phyloP scores from a whole-genome alignment of 2,113 vertebrate genomes.

The Mustelus asterias region DNA sequence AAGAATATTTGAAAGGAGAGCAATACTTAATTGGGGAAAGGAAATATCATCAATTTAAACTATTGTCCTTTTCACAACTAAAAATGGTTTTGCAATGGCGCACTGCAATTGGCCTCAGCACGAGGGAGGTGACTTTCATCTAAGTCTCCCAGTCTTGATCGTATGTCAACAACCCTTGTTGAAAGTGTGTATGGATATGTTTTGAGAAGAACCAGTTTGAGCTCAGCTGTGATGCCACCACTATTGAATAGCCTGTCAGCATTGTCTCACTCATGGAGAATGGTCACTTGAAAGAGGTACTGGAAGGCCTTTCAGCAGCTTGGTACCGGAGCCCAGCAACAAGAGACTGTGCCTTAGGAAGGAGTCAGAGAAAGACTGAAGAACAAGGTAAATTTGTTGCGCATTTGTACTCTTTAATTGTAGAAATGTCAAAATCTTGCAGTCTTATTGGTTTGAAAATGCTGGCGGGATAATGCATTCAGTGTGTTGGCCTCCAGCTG shows the following conservation, averaged over 20 bases:
- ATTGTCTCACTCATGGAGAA: background rate
- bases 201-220: background rate
- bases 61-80: background rate
- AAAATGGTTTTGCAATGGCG: background rate
- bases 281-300: background rate
- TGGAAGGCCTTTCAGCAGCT: background rate
- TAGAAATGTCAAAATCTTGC: background rate
- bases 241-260: background rate
- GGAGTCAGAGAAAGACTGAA: background rate
- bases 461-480: background rate
- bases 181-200: background rate
- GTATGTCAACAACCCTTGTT: background rate
- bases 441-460: background rate
- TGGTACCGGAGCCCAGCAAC: background rate
- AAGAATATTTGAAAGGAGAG: background rate
- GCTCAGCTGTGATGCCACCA: background rate
- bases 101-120: background rate
- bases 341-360: background rate
- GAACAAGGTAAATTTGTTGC: background rate
- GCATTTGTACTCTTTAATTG: background rate
- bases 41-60: background rate
- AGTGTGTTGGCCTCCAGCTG: background rate
- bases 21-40: background rate
- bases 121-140: background rate
- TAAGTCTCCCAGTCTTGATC: background rate